These are phyloP conservation scores for Neodiprion lecontei DNA, from an alignment of 1,140 invertebrate genomes.

Conservation along the genomic window DNA sequence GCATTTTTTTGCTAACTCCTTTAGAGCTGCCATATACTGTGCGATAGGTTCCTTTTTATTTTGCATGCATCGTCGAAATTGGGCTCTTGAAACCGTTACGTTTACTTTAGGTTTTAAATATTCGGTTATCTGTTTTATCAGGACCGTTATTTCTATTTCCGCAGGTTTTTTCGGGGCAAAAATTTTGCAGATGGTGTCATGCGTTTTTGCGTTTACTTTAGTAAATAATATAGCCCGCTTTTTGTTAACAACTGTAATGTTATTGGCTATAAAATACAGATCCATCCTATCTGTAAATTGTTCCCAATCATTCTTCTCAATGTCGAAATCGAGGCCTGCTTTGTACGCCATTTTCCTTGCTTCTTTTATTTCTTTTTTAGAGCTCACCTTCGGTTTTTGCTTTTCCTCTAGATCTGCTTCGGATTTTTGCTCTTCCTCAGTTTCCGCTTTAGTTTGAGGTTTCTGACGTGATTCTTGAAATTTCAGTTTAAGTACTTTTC, in stretches of 20 bases:
- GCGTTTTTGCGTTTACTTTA: constrained; percentile 31
- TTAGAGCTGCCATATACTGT: constrained; percentile 37
- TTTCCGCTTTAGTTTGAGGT: neutral
- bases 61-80: constrained; percentile 39
- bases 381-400: neutral
- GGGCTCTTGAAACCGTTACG: constrained; percentile 37
- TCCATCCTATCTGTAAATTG: constrained; percentile 25
- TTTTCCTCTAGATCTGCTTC: neutral
- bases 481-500: neutral
- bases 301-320: constrained; percentile 11
- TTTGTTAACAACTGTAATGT: constrained; percentile 23
- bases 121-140: constrained; percentile 31
- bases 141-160: constrained; percentile 28
- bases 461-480: neutral
- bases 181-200: constrained; percentile 35
- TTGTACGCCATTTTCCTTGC: constrained; percentile 2
- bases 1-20: constrained; percentile 32
- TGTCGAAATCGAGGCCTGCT: constrained; percentile 10
- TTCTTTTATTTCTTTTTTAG: neutral
- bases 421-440: neutral
- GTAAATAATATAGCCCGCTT: neutral
- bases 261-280: constrained; percentile 36
- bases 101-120: constrained; percentile 39
- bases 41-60: constrained; percentile 31
- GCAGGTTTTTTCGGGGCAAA: constrained; percentile 34